Percentiles rank a stretch among this genome's conserved stretches.
Conservation (phyloP, 92 coral and sea anemone species). For the Bergia sp. region DNA sequence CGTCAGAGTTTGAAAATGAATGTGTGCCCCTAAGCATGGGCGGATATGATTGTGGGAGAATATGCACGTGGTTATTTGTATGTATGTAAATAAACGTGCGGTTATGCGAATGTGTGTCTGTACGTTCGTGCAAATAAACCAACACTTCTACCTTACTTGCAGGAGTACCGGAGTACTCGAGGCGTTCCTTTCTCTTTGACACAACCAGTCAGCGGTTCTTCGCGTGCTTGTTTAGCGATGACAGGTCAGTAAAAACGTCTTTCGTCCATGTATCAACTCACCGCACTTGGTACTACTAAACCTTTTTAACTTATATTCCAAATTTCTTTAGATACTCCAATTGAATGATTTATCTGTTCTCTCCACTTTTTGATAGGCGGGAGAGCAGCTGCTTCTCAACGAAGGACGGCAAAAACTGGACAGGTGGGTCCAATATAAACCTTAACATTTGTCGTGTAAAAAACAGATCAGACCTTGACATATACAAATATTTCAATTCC, state of each 20-base stretch:
- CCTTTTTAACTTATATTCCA: not conserved
- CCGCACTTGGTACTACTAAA: not conserved
- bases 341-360: not conserved
- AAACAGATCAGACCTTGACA: not conserved
- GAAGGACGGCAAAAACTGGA: slow-evolving; percentile 77
- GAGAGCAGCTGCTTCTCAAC: slow-evolving; percentile 83
- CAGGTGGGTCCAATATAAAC: slow-evolving; percentile 51
- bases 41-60: not conserved
- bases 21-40: not conserved
- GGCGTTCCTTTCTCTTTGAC: slow-evolving; percentile 76
- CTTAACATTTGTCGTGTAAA: not conserved
- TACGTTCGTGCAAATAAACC: not conserved
- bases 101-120: not conserved
- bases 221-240: slow-evolving; percentile 72
- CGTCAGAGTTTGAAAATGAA: not conserved
- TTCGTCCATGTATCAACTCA: not conserved
- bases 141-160: not conserved
- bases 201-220: slow-evolving; percentile 64
- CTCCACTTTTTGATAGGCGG: slow-evolving; percentile 43
- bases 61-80: not conserved
- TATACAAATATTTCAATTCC: not conserved
- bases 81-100: too few relatives aligned
- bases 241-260: slow-evolving; percentile 55
- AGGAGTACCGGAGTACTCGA: slow-evolving; percentile 71
- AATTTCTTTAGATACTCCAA: not conserved